phyloP scores from a whole-genome alignment of 2,797 vertebrate species.

The Erethizon dorsatum region DNA sequence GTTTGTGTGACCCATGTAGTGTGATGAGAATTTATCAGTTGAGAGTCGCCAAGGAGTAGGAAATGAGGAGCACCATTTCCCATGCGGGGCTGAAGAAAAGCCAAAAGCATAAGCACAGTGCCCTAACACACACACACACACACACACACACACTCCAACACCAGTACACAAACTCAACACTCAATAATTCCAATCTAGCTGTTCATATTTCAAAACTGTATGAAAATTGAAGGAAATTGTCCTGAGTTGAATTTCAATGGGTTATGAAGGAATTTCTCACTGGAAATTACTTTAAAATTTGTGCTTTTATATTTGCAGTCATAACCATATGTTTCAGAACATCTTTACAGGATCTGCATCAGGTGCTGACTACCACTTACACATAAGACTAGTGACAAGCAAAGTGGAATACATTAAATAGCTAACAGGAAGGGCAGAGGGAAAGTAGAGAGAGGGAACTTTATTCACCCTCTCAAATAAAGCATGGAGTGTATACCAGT shows the following conservation, averaged over 20 bases:
- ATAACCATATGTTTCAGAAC: neutral
- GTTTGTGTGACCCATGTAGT: neutral
- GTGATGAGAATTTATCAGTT: slow-evolving; percentile 21
- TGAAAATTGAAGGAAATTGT: neutral
- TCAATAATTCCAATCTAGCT: neutral
- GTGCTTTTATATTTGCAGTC: neutral
- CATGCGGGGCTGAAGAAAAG: neutral
- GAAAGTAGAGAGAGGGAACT: neutral
- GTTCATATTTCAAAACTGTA: slow-evolving; percentile 8
- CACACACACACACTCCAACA: neutral
- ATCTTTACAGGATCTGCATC: neutral
- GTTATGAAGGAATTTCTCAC: slow-evolving; percentile 39
- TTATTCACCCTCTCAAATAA: neutral
- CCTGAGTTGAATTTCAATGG: slow-evolving; percentile 10
- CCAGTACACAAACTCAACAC: neutral
- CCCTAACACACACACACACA: neutral
- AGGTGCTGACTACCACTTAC: neutral
- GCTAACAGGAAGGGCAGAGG: neutral
- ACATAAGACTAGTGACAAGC: neutral
- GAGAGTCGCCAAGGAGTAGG: neutral
- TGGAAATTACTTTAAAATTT: slow-evolving; percentile 3
- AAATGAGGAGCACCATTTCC: neutral
- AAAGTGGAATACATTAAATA: neutral
- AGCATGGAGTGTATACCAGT: neutral
- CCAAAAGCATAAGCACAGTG: neutral